Evolutionary conservation across 2,113 vertebrate species (phyloP).

Genomic region (Carettochelys insculpta): DNA sequence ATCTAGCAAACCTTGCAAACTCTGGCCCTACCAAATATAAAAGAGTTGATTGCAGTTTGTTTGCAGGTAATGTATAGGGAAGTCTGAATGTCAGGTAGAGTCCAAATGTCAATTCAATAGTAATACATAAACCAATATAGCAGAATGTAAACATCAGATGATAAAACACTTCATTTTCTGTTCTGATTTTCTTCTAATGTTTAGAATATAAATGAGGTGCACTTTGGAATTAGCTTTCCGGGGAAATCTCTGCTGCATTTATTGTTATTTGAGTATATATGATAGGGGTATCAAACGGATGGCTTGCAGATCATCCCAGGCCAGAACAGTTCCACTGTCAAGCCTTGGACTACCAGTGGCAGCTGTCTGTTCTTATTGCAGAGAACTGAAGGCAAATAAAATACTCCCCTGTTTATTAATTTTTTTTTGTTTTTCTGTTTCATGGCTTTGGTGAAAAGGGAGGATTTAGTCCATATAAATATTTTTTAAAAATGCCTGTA

Average conservation of each 20-base stretch:
- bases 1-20: neutral
- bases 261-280: neutral
- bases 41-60: neutral
- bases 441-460: neutral
- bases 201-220: neutral
- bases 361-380: too few relatives aligned
- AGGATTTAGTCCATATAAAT: neutral
- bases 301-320: too few relatives aligned
- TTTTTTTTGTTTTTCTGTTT: neutral
- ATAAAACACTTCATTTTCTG: neutral
- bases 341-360: too few relatives aligned
- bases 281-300: too few relatives aligned
- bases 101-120: neutral
- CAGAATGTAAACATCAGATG: neutral
- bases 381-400: neutral
- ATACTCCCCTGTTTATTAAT: neutral
- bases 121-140: neutral
- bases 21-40: neutral
- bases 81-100: accelerated
- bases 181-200: neutral
- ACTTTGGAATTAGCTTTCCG: neutral
- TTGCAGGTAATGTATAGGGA: neutral
- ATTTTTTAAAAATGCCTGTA: neutral
- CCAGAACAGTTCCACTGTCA: too few relatives aligned
- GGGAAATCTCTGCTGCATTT: neutral